Percentiles rank a stretch among this genome's conserved stretches.
These are phyloP conservation scores for Lumbricus terrestris DNA, from an alignment of 2,888 invertebrate species.

Conservation along the genomic window DNA sequence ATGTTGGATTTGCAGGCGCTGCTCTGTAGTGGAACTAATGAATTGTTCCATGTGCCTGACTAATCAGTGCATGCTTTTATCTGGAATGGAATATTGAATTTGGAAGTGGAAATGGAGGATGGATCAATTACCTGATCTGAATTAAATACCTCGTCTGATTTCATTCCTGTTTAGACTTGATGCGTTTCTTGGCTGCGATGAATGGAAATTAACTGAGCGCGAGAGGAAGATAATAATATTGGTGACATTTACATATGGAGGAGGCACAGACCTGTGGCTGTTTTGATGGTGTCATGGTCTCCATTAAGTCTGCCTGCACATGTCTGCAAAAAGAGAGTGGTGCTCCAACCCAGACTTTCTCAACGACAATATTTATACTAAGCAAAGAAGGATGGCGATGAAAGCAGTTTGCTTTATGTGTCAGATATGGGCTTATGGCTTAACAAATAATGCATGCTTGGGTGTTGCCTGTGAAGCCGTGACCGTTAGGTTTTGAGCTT, in stretches of 20 bases:
- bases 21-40: neutral
- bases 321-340: neutral
- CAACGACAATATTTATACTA: neutral
- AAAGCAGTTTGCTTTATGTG: neutral
- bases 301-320: neutral
- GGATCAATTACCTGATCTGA: neutral
- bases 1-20: neutral
- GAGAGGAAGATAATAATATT: neutral
- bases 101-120: neutral
- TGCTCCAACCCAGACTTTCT: neutral
- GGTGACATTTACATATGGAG: neutral
- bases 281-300: neutral
- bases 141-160: neutral
- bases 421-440: neutral
- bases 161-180: neutral
- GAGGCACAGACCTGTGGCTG: neutral
- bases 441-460: too few relatives aligned
- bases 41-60: neutral
- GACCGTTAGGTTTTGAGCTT: too few relatives aligned
- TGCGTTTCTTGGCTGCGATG: neutral
- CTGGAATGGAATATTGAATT: neutral
- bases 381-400: neutral
- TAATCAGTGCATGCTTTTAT: neutral
- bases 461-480: too few relatives aligned
- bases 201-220: conserved; percentile 3